A percentile compares a stretch with the other conserved stretches of the same genome.
Conservation (phyloP, 1,140 invertebrate genomes). For the Paramacrobiotus metropolitanus region DNA sequence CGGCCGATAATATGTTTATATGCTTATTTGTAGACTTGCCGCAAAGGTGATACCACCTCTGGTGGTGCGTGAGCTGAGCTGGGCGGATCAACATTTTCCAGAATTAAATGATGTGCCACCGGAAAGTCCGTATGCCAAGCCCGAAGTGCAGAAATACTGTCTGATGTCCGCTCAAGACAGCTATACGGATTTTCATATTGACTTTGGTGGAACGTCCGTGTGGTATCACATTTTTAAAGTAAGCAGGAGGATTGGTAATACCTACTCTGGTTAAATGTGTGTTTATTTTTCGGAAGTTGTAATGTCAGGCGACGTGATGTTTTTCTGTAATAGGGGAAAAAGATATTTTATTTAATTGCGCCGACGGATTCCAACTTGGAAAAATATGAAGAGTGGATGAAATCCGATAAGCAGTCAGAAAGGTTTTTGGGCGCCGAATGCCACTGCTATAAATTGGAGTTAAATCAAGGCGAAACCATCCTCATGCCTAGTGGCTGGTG, state of each 20-base stretch:
- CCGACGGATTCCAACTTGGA: slow-evolving; percentile 23
- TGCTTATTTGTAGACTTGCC: no score
- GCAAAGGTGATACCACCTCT: slow-evolving; percentile 51
- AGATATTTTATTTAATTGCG: slow-evolving; percentile 26
- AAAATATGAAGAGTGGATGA: slow-evolving; percentile 24
- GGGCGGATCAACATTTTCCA: slow-evolving; percentile 49
- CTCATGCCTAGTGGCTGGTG: slow-evolving; percentile 80
- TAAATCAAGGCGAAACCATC: slow-evolving; percentile 56
- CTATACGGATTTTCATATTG: slow-evolving; percentile 82
- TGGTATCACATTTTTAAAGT: slow-evolving; percentile 71
- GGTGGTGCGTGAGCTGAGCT: slow-evolving; percentile 49
- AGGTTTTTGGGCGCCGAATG: slow-evolving; percentile 25
- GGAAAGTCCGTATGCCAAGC: slow-evolving; percentile 29
- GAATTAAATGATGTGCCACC: slow-evolving; percentile 20
- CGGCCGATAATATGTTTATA: no score
- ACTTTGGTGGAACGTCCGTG: slow-evolving; percentile 78
- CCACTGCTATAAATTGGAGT: slow-evolving; percentile 35
- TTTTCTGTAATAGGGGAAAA: slow-evolving; percentile 24
- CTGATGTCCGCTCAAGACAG: slow-evolving; percentile 61
- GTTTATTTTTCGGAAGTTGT: no score
- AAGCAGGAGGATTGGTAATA: slow-evolving; percentile 6
- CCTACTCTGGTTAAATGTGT: not conserved
- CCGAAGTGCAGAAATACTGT: slow-evolving; percentile 72
- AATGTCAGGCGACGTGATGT: no score
- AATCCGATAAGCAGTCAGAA: slow-evolving; percentile 22